Evolutionary conservation across 1,140 invertebrate genomes (phyloP).

Genomic region (Megalopta genalis): DNA sequence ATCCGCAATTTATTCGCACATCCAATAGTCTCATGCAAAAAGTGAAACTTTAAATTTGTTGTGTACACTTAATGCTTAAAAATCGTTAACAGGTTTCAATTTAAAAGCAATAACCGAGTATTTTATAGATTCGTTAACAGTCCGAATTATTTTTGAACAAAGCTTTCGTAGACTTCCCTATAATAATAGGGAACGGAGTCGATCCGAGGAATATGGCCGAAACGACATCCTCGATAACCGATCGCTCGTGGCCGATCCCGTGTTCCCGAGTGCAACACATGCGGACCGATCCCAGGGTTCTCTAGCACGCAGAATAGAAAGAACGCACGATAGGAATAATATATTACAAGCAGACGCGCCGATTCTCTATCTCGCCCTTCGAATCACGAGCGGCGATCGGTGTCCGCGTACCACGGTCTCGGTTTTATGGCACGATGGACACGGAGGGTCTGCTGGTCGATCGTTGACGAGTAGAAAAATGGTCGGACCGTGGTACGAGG

Average conservation of each 20-base stretch:
- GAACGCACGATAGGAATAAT: slow-evolving; percentile 46
- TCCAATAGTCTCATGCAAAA: too few species aligned
- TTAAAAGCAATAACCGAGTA: too few species aligned
- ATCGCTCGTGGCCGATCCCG: slow-evolving; percentile 40
- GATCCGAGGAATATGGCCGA: too few species aligned
- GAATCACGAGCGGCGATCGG: slow-evolving; percentile 23
- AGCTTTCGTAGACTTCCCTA: too few species aligned
- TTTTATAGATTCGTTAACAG: too few species aligned
- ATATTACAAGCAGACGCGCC: slow-evolving; percentile 32
- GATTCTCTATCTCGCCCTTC: background rate
- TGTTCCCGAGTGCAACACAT: slow-evolving; percentile 20
- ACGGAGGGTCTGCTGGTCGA: background rate
- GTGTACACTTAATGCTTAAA: too few species aligned
- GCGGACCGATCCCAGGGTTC: slow-evolving; percentile 19
- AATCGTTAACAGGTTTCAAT: too few species aligned
- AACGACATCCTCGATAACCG: too few species aligned
- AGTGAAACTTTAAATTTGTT: too few species aligned
- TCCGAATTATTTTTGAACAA: too few species aligned
- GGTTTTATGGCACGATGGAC: slow-evolving; percentile 33
- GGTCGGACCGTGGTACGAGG: slow-evolving; percentile 5
- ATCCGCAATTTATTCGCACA: too few species aligned
- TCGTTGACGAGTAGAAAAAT: background rate
- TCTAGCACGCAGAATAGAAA: slow-evolving; percentile 35
- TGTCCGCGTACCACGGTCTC: slow-evolving; percentile 21
- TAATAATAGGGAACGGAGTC: too few species aligned